These are phyloP conservation scores for Drosophila conformis DNA, from an alignment of 2,888 invertebrate species.

Conservation along the genomic window DNA sequence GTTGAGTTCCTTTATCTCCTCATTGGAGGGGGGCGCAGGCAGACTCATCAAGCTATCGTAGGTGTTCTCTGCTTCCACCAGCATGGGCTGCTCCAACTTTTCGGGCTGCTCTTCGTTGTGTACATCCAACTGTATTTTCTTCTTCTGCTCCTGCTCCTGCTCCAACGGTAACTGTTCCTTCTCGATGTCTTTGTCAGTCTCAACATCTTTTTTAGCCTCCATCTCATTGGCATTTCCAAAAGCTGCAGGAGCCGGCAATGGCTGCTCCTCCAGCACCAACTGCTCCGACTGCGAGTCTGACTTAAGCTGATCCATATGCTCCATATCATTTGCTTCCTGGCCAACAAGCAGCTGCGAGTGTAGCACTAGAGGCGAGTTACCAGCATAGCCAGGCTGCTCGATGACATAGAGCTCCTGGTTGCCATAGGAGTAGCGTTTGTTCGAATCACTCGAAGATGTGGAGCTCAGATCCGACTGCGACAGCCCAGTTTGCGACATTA, in stretches of 20 bases:
- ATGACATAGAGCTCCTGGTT: slow-evolving; percentile 92
- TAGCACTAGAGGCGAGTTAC: slow-evolving; percentile 55
- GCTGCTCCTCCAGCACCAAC: slow-evolving; percentile 12
- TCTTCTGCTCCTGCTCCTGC: slow-evolving; percentile 1
- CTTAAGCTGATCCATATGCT: slow-evolving; percentile 51
- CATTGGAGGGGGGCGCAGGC: slow-evolving; percentile 84
- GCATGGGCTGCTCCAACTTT: neutral
- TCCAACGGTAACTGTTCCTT: neutral
- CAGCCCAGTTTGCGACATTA: slow-evolving; percentile 88
- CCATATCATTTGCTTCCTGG: slow-evolving; percentile 12
- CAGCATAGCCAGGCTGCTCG: slow-evolving; percentile 89
- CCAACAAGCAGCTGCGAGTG: slow-evolving; percentile 46
- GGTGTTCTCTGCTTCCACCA: slow-evolving; percentile 70
- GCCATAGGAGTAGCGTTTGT: slow-evolving; percentile 91
- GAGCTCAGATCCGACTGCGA: slow-evolving; percentile 93
- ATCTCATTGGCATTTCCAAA: slow-evolving; percentile 19
- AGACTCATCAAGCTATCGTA: slow-evolving; percentile 84
- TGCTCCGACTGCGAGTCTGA: neutral
- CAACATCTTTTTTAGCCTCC: neutral
- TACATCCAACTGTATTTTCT: neutral
- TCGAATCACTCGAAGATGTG: slow-evolving; percentile 88
- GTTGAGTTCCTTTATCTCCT: slow-evolving; percentile 83
- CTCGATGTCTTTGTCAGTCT: slow-evolving; percentile 1
- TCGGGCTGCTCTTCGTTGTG: slow-evolving; percentile 1
- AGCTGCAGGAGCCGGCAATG: slow-evolving; percentile 37